These are phyloP conservation scores for Apotomis capreana DNA, from an alignment of 2,888 invertebrate genomes.

Conservation along the genomic window DNA sequence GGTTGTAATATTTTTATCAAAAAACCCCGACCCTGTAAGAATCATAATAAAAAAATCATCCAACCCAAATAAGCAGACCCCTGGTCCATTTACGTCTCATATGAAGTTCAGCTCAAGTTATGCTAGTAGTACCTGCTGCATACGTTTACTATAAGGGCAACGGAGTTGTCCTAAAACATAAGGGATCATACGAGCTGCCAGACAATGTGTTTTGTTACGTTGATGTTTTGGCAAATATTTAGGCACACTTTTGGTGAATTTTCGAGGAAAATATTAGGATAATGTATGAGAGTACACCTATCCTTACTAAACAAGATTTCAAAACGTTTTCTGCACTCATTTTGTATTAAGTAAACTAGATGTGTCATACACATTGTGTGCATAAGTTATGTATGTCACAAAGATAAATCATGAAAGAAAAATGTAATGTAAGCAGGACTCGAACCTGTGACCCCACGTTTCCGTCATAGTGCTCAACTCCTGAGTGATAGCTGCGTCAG, in stretches of 20 bases:
- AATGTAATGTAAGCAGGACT: too few relatives aligned
- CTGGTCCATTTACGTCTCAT: background rate
- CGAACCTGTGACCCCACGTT: too few relatives aligned
- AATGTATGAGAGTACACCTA: background rate
- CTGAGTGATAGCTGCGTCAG: too few relatives aligned
- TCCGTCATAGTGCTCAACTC: too few relatives aligned
- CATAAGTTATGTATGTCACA: too few relatives aligned
- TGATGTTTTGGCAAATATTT: constrained; percentile 31
- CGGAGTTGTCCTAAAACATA: constrained; percentile 31
- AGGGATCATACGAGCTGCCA: constrained; percentile 28
- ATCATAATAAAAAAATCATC: constrained; percentile 40
- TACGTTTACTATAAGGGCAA: constrained; percentile 22
- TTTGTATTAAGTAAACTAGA: too few relatives aligned
- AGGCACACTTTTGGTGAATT: constrained; percentile 24
- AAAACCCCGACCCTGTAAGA: constrained; percentile 35
- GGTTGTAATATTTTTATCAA: constrained; percentile 42
- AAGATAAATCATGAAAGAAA: too few relatives aligned
- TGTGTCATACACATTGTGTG: too few relatives aligned
- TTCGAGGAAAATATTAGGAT: constrained; percentile 4
- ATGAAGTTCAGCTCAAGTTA: background rate
- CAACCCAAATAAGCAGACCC: constrained; percentile 13
- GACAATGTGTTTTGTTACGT: constrained; percentile 25
- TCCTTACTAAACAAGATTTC: background rate
- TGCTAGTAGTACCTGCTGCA: constrained; percentile 21
- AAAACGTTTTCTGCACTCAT: background rate